These are phyloP conservation scores for Erebia ligea DNA, from an alignment of 2,888 invertebrate genomes.

Conservation along the genomic window DNA sequence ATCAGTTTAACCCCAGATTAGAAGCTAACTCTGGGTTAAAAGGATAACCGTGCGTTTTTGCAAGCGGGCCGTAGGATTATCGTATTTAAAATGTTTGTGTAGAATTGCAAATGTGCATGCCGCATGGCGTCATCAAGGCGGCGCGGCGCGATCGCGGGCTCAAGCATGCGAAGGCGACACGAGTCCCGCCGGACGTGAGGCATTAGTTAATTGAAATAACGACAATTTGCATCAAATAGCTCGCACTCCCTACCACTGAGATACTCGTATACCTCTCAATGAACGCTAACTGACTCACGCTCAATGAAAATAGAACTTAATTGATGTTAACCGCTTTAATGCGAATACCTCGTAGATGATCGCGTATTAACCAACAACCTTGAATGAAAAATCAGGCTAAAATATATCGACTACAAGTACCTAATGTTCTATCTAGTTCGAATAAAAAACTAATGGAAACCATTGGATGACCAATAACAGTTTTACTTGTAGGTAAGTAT, in stretches of 20 bases:
- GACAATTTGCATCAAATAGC: slow-evolving; percentile 64
- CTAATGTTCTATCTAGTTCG: background rate
- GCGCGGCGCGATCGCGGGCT: slow-evolving; percentile 2
- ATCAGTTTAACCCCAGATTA: too few species aligned
- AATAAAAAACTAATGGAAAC: background rate
- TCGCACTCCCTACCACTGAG: slow-evolving; percentile 43
- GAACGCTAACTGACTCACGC: slow-evolving; percentile 69
- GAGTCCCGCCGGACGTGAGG: slow-evolving; percentile 62
- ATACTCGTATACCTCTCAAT: slow-evolving; percentile 58
- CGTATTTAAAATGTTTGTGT: background rate
- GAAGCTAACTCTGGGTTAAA: too few species aligned
- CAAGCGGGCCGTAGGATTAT: background rate
- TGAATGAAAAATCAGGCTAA: slow-evolving; percentile 29
- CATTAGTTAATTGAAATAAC: slow-evolving; percentile 74
- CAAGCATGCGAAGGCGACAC: slow-evolving; percentile 60
- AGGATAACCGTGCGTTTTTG: too few species aligned
- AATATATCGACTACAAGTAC: background rate
- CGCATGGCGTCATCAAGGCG: slow-evolving; percentile 17
- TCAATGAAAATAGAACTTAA: slow-evolving; percentile 77
- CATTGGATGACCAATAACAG: too few species aligned
- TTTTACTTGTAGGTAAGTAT: too few species aligned
- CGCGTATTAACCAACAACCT: slow-evolving; percentile 40
- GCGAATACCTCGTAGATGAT: slow-evolving; percentile 53
- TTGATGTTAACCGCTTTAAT: slow-evolving; percentile 64
- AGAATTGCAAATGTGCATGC: slow-evolving; percentile 9